Evolutionary conservation across 2,888 invertebrate species (phyloP), one percentile per base, ranked within the genome.

Genomic region (Exephanes ischioxanthus): DNA sequence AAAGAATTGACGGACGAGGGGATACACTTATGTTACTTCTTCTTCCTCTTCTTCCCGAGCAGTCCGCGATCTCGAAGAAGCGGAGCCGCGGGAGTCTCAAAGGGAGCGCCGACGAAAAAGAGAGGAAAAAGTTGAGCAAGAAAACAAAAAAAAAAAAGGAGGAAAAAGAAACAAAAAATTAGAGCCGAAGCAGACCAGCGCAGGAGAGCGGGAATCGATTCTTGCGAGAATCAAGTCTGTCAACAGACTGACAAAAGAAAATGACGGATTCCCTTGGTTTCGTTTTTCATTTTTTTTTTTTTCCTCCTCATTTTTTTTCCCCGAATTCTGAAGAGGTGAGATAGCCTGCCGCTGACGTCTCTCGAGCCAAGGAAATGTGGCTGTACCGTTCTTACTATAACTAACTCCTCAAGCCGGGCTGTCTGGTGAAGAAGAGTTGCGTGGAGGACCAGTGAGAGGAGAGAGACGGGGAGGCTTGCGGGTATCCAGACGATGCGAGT

Each of bases 301-400:
- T 33, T 33, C 48, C 63, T 72, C 30, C 4, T 26, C 14, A 22
- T 53, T 55, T 77, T 73, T 73, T 83, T 73, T 76, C 51, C 7
- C 30, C 55, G 75, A 80, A 67, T 77, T 77, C 37, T 55, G 37
- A 76, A 48, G 41, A 73, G 70, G 66, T 83, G 80, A 82, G 75
- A 75, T 78, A 16, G 61, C 61, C 61, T 76, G 77, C 26, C 26
- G 61, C 55, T 55, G 51, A 33, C 26, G 72, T 72, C 78, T 67
- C 78, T 55, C 71, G 70, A 71, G 85, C 77, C 66, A 73, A 70
- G 58, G 71, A 87, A 85, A 87, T 80, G 68, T 63, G 51, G 79
- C 26, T 61, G 67, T 55, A 51, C 67, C 61, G 51, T 41, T 51
- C 37, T 63, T 63, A 63, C 30, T 63, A 63, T 63, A 30, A 71